Conservation (phyloP, 1,140 invertebrate genomes). For the Mycetomoellerius zeteki region DNA sequence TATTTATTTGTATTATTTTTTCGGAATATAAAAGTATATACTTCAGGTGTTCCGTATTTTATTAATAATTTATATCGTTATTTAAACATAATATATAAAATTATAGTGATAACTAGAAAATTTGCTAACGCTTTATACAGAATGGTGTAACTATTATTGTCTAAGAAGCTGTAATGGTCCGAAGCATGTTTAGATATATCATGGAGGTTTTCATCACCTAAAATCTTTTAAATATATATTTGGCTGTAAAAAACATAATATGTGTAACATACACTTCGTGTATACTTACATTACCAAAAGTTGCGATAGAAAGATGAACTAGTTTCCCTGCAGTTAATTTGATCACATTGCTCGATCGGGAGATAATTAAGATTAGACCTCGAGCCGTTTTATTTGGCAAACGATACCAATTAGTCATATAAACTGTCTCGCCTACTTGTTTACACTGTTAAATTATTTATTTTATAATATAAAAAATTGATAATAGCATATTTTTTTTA, state of each 20-base stretch:
- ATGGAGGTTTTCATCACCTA: conserved; percentile 74
- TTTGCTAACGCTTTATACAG: conserved; percentile 30
- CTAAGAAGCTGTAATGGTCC: conserved; percentile 40
- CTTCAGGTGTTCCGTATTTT: neutral
- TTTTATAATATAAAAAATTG: conserved; percentile 16
- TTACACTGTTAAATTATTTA: conserved; percentile 65
- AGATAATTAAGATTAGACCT: conserved; percentile 70
- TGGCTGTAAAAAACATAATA: neutral
- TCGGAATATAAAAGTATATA: neutral
- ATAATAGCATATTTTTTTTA: neutral
- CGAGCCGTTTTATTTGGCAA: conserved; percentile 64
- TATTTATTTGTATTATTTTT: neutral
- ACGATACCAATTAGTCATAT: conserved; percentile 72
- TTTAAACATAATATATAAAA: neutral
- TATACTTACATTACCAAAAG: conserved; percentile 73
- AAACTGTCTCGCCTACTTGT: conserved; percentile 63
- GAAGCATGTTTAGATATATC: conserved; percentile 68
- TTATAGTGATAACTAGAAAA: conserved; percentile 7
- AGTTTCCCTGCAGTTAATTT: conserved; percentile 75
- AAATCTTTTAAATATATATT: neutral
- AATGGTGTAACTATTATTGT: neutral
- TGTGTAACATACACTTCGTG: neutral
- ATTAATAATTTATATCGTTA: conserved; percentile 10
- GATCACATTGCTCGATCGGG: conserved; percentile 64
- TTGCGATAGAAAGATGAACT: conserved; percentile 65